phyloP scores from a whole-genome alignment of 2,888 invertebrate species.

The Drosophila glabriapex region DNA sequence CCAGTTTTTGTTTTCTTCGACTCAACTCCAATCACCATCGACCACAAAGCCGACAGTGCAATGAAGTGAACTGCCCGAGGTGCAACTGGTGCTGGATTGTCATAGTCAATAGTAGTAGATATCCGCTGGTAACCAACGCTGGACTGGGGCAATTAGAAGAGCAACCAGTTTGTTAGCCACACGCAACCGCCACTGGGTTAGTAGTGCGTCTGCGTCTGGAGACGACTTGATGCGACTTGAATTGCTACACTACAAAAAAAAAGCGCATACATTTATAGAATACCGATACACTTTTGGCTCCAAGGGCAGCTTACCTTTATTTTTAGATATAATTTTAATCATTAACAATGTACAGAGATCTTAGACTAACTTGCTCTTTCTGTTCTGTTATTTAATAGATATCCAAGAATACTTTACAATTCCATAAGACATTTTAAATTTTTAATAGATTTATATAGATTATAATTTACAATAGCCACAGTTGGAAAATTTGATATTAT shows the following conservation, averaged over 20 bases:
- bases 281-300: neutral
- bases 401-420: neutral
- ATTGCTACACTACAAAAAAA: slow-evolving; percentile 1
- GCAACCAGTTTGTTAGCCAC: slow-evolving; percentile 73
- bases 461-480: neutral
- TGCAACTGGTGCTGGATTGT: slow-evolving; percentile 43
- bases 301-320: neutral
- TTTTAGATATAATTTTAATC: neutral
- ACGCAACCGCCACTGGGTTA: slow-evolving; percentile 74
- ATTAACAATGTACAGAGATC: neutral
- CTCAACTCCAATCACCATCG: slow-evolving; percentile 39
- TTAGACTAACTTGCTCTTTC: neutral
- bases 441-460: neutral
- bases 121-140: slow-evolving; percentile 22
- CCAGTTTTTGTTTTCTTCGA: slow-evolving; percentile 19
- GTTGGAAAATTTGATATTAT: neutral
- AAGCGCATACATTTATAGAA: neutral
- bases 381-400: neutral
- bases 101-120: slow-evolving; percentile 42
- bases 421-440: neutral
- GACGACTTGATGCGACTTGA: slow-evolving; percentile 39
- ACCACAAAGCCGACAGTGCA: slow-evolving; percentile 63
- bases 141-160: slow-evolving; percentile 71
- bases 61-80: slow-evolving; percentile 47
- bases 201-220: slow-evolving; percentile 62